Base-by-base conservation (phyloP, 2,797 vertebrate species). In the Fratercula arctica region DNA sequence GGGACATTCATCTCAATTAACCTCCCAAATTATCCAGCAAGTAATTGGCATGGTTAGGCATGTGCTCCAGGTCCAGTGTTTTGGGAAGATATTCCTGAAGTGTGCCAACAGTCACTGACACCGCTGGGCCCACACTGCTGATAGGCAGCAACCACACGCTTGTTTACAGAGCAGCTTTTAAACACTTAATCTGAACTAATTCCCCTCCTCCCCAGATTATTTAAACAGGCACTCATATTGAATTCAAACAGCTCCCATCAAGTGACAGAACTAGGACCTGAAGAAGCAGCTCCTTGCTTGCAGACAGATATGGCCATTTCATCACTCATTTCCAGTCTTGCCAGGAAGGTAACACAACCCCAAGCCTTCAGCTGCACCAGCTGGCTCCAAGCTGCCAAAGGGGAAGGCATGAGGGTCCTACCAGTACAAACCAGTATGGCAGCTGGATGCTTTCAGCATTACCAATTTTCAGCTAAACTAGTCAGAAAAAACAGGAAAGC, bases 41-140 rank as follows among this genome's bases (percentile, higher is more conserved):
- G 14, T 21, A 35, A 82, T 63, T 0, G 2, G n/a, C 57, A 41
- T 0, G 1, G 61, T 15, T 54, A 80, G 61, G 57, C 29, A 48
- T 3, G 1, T 2, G 0, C 13, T 45, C 23, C 60, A 50, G 15
- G 31, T n/a, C 18, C n/a, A 8, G 45, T 3, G 29, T n/a, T 86
- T 78, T 57, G 69, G 83, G 61, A 76, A 78, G 28, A 46, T 6
- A 3, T 20, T 84, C 66, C 77, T 78, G 37, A 48, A 75, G 46
- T 0, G 19, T 43, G 61, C 45, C 73, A 66, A 14, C 17, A 45
- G 29, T 23, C 59, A 54, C 3, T 25, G 82, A 48, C 51, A 10
- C 56, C 19, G 77, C 57, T 28, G 37, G 75, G 41, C 19, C 56
- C 46, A 48, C 0, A 0, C 39, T 28, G 74, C 68, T 77, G 39